Conservation (phyloP, 1,140 invertebrate species). For the Elysia chlorotica region DNA sequence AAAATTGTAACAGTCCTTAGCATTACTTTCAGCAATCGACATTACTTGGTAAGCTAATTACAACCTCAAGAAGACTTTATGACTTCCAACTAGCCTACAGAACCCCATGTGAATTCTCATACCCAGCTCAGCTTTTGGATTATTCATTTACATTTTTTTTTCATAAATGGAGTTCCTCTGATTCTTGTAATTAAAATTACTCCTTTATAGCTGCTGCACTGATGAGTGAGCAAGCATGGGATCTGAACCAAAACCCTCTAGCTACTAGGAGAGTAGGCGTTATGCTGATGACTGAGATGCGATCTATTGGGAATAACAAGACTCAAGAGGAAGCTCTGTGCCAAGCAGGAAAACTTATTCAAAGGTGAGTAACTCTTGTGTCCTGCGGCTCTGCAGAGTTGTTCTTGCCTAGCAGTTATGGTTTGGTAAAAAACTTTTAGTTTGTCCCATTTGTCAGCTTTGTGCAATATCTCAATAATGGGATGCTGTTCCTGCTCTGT, state of each 20-base stretch:
- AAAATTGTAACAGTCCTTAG: too few relatives aligned
- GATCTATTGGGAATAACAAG: background rate
- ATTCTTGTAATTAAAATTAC: background rate
- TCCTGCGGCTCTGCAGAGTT: background rate
- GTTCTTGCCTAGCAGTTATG: background rate
- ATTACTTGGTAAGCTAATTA: too few relatives aligned
- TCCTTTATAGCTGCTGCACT: conserved; percentile 15
- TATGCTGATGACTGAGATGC: background rate
- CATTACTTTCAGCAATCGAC: too few relatives aligned
- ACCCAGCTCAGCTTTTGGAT: background rate
- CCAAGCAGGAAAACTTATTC: background rate
- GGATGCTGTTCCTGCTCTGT: too few relatives aligned
- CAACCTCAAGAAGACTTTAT: background rate
- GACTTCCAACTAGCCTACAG: background rate
- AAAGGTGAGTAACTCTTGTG: background rate
- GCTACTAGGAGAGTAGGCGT: background rate
- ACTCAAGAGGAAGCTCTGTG: background rate
- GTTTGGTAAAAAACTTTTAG: background rate
- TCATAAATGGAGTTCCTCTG: background rate
- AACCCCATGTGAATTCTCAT: background rate
- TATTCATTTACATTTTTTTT: background rate
- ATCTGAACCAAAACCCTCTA: conserved; percentile 22
- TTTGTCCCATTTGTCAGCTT: too few relatives aligned
- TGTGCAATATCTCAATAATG: too few relatives aligned
- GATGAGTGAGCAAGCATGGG: conserved; percentile 24